phyloP scores from a whole-genome alignment of 2,113 vertebrate species.

The Bubo scandiacus region DNA sequence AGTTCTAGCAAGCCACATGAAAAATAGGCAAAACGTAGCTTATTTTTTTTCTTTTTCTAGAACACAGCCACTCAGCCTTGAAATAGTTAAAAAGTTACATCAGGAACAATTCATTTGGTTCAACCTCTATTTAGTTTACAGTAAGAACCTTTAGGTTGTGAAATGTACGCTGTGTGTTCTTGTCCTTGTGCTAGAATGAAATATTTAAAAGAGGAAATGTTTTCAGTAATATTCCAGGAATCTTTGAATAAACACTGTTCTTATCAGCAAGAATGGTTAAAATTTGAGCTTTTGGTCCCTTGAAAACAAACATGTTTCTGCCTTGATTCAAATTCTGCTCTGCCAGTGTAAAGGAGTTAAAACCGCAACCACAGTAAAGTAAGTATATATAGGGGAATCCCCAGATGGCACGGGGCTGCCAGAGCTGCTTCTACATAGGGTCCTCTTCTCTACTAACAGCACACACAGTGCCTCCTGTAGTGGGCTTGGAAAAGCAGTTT shows the following conservation, averaged over 20 bases:
- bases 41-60: neutral
- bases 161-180: conserved; percentile 47
- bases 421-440: neutral
- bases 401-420: neutral
- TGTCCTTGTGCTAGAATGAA: conserved; percentile 47
- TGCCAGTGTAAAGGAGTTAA: neutral
- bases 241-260: neutral
- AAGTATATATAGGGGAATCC: neutral
- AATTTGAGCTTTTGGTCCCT: conserved; percentile 8
- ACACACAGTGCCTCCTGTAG: neutral
- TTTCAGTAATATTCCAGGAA: conserved; percentile 56
- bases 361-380: neutral
- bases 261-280: neutral
- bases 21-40: neutral
- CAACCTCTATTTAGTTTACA: conserved; percentile 37
- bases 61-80: neutral
- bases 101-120: neutral
- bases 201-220: conserved; percentile 57
- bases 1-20: neutral
- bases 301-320: conserved; percentile 13
- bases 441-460: neutral
- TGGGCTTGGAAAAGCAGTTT: neutral
- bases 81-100: conserved; percentile 5
- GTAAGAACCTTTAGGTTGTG: conserved; percentile 59
- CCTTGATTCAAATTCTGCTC: neutral